Evolutionary conservation across 2,797 vertebrate genomes (phyloP).

Genomic region (Epinephelus coioides): DNA sequence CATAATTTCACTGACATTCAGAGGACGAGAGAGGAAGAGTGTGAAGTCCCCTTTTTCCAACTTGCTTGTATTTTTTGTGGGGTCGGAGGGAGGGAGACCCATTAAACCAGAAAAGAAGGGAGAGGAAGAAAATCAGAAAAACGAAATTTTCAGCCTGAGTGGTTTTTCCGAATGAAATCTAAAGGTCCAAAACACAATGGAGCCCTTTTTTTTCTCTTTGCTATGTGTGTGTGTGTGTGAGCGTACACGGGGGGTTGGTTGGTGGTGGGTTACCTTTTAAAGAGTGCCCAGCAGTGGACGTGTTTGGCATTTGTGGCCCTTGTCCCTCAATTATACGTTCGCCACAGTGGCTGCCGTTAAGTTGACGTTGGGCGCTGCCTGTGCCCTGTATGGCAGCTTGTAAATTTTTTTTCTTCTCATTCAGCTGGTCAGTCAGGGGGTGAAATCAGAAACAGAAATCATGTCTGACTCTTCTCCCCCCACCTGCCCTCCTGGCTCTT

Average conservation of each 20-base stretch:
- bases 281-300: constrained; percentile 86
- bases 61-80: constrained; percentile 66
- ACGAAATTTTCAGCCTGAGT: constrained; percentile 85
- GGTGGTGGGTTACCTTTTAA: constrained; percentile 78
- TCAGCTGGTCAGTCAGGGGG: constrained; percentile 42
- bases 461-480: constrained; percentile 62
- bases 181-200: constrained; percentile 80
- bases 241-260: constrained; percentile 57
- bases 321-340: constrained; percentile 81
- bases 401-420: constrained; percentile 26
- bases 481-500: constrained; percentile 52
- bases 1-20: constrained; percentile 75
- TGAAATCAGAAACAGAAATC: constrained; percentile 75
- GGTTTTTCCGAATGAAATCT: constrained; percentile 83
- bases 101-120: constrained; percentile 68
- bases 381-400: constrained; percentile 38
- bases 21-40: constrained; percentile 44
- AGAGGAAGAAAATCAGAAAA: constrained; percentile 81
- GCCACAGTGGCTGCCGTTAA: constrained; percentile 76
- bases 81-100: constrained; percentile 37
- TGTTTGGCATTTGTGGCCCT: constrained; percentile 86
- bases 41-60: constrained; percentile 56
- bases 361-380: constrained; percentile 52
- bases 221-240: constrained; percentile 27
- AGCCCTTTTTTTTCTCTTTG: constrained; percentile 58